Base-by-base conservation (phyloP, 2,113 vertebrate genomes). In the Labrus mixtus region DNA sequence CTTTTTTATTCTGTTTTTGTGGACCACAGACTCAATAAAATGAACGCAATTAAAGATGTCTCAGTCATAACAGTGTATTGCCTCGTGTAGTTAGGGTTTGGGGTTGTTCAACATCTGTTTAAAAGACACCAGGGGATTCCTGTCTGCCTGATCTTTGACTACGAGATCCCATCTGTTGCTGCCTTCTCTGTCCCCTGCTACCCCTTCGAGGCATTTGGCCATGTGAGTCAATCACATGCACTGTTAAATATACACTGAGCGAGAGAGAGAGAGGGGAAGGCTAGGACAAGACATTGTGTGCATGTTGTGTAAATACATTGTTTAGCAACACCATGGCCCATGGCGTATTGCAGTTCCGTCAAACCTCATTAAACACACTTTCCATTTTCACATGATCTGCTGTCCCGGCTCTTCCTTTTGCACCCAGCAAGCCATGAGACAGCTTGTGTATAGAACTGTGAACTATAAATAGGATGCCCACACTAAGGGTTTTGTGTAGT, bases 151-250 rank as follows among this genome's bases (percentile, higher is more conserved):
- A 68, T 65, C 56, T 48, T 22, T 33, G 48, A 43, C 46, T 48
- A 15, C 67, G 61, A 61, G 66, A 69, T 66, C 64, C 55, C 22
- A 68, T 79, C 72, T 79, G 46, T 48, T 68, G 53, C 60, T 25
- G 59, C 51, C 55, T 1, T n/a, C 45, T 20, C 53, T 63, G 20
- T 65, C 45, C 22, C 22, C 46, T 63, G 37, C 51, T 61, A 11
- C 45, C 59, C 48, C 50, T 81, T 45, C 15, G 55, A 86, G 76
- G 62, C 76, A 43, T 66, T 68, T 60, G 45, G 33, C 56, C 66
- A 57, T 37, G 51, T 81, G 50, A 82, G 51, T 36, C 17, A 62
- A 46, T 77, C 78, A 79, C 81, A 75, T 79, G 61, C 29, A 2
- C 20, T 41, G 54, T 71, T 77, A 68, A 75, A 76, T 73, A 62